Base-by-base conservation (phyloP, 1,140 invertebrate species). In the Hypsibius dujardini region DNA sequence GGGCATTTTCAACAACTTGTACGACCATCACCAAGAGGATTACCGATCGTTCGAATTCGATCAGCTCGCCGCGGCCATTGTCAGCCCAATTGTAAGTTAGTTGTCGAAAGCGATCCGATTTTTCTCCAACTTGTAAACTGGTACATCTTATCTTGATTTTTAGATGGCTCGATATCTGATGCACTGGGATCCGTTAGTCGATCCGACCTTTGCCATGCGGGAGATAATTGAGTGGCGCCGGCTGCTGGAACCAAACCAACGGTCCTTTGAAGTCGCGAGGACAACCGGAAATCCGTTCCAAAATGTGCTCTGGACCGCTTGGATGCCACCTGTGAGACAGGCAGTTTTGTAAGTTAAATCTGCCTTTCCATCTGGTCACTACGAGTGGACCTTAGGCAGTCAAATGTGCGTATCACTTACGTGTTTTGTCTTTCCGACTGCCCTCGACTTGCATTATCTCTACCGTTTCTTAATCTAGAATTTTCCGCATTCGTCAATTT, bases 261-360 rank as follows among this genome's bases (percentile, higher is more conserved):
- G 79, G 85, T 87, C 77, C 86, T 88, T 1, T 91, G 90, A 76
- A 86, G 89, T 76, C 84, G 84, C 67, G 69, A 47, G 50, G 72
- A 69, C 70, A 12, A 70, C 72, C 47, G 47, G 75, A 14, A 72
- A 76, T 71, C 76, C 77, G 14, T 80, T 73, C 72, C 75, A 78
- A 71, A 74, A 77, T 74, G 79, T 95, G 1, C 81, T 95, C 71
- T 95, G 92, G 92, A 87, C 91, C 72, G 85, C 88, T 1, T 90
- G 91, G 86, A 88, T 94, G 84, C 92, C 91, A 47, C 83, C 82
- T 71, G 81, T 92, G 71, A 82, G 89, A 74, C 82, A 81, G 72
- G 84, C 87, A 47, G 82, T 87, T 75, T 81, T 84, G 83, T 86
- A 83, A 81, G 82, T 81, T 45, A 15, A 46, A 1, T 2, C 2